Percentiles rank a stretch among this genome's conserved stretches.
phyloP scores from a whole-genome alignment of 2,113 vertebrate genomes.

The Myrmophylax atrothorax region DNA sequence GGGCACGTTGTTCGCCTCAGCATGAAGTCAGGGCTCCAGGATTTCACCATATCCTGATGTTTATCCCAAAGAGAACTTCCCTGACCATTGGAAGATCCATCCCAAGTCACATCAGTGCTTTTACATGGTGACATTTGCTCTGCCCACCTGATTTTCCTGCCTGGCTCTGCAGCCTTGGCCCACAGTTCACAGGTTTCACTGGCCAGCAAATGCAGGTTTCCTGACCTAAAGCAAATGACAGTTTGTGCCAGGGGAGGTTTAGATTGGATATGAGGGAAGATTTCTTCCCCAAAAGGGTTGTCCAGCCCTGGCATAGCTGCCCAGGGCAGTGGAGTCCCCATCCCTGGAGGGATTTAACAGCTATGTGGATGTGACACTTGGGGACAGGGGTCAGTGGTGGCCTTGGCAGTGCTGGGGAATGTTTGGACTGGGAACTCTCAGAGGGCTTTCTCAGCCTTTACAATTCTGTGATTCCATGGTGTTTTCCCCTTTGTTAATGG shows the following conservation, averaged over 20 bases:
- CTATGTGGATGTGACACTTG: neutral
- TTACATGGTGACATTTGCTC: neutral
- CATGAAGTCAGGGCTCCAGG: neutral
- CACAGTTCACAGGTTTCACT: neutral
- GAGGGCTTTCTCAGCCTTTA: neutral
- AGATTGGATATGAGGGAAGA: neutral
- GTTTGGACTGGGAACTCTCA: too few species aligned
- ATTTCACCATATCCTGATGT: neutral
- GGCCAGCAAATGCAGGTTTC: too few species aligned
- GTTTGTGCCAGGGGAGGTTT: neutral
- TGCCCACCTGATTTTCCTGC: neutral
- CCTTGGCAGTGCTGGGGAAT: neutral
- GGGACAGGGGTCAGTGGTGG: neutral
- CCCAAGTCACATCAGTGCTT: neutral
- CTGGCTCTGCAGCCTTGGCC: neutral
- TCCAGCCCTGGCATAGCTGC: neutral
- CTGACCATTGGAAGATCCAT: neutral
- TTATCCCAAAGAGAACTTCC: neutral
- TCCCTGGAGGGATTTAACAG: neutral
- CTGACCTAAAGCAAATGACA: neutral
- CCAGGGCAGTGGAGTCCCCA: too few species aligned
- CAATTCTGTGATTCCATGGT: neutral
- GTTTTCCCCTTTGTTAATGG: neutral
- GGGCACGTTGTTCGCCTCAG: constrained; percentile 7
- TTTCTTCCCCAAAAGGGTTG: neutral